A percentile compares a stretch with the other conserved stretches of the same genome.
phyloP scores from a whole-genome alignment of 2,888 invertebrate species.

The Machimus atricapillus region DNA sequence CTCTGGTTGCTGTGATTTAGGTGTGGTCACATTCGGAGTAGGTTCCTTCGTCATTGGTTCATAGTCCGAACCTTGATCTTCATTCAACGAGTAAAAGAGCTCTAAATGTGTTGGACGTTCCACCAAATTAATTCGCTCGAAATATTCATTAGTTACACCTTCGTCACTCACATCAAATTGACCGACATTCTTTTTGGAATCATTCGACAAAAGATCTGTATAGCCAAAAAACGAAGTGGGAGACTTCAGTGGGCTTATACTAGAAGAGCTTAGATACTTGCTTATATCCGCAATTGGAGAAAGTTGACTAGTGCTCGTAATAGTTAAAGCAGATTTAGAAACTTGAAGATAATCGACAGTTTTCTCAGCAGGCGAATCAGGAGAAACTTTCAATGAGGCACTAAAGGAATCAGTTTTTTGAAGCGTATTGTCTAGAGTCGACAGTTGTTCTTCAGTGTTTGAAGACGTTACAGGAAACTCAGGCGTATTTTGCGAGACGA shows the following conservation, averaged over 20 bases:
- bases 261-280: conserved; percentile 47
- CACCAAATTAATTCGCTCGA: conserved; percentile 59
- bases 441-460: conserved; percentile 32
- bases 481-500: conserved; percentile 20
- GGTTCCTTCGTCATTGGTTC: background rate
- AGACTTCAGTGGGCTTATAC: conserved; percentile 54
- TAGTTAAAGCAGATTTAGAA: conserved; percentile 39
- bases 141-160: conserved; percentile 62
- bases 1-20: background rate
- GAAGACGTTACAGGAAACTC: conserved; percentile 6
- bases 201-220: conserved; percentile 48
- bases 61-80: background rate
- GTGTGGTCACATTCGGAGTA: background rate
- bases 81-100: conserved; percentile 51
- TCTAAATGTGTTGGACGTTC: conserved; percentile 59
- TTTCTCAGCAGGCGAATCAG: conserved; percentile 34
- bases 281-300: conserved; percentile 55
- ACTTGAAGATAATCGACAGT: conserved; percentile 28
- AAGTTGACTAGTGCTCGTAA: conserved; percentile 55
- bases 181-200: conserved; percentile 35
- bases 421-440: conserved; percentile 36
- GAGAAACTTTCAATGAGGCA: conserved; percentile 37
- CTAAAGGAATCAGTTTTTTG: conserved; percentile 26
- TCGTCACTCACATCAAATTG: conserved; percentile 56
- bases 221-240: conserved; percentile 52